A percentile compares a stretch with the other conserved stretches of the same genome.
Evolutionary conservation across 2,113 vertebrate species (phyloP).

Genomic region (Herpetotheres cachinnans): DNA sequence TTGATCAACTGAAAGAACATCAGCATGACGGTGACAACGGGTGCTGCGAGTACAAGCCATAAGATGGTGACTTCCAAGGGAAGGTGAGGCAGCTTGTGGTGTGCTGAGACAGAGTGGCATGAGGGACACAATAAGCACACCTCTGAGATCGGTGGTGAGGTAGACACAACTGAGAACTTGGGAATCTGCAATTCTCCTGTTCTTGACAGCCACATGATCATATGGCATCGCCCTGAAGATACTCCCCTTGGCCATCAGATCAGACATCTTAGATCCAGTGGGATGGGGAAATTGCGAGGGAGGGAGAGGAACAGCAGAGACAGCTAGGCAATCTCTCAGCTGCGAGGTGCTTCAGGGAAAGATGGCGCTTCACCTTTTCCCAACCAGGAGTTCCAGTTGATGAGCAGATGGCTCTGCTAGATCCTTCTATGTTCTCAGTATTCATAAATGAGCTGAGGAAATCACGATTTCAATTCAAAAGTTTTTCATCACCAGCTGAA

Average conservation of each 20-base stretch:
- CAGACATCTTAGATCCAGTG: neutral
- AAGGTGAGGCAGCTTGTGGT: neutral
- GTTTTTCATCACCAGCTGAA: neutral
- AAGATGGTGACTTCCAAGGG: neutral
- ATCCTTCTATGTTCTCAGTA: neutral
- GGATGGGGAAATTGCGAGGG: neutral
- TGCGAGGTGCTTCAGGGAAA: neutral
- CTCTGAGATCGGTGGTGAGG: neutral
- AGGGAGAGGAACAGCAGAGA: neutral
- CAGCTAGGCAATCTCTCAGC: neutral
- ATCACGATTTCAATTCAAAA: neutral
- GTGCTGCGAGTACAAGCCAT: neutral
- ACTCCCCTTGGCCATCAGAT: neutral
- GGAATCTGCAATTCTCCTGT: neutral
- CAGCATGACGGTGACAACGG: neutral
- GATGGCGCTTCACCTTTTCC: neutral
- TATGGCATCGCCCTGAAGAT: neutral
- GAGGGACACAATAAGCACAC: neutral
- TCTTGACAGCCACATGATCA: neutral
- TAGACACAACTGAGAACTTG: neutral
- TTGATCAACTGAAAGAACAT: neutral
- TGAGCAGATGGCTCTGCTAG: neutral
- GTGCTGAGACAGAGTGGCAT: neutral
- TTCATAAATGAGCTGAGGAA: neutral
- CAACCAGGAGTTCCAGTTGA: neutral